Percentiles rank a stretch among this genome's conserved stretches.
Conservation (phyloP, 2,888 invertebrate species). For the Dysmachus trigonus region DNA sequence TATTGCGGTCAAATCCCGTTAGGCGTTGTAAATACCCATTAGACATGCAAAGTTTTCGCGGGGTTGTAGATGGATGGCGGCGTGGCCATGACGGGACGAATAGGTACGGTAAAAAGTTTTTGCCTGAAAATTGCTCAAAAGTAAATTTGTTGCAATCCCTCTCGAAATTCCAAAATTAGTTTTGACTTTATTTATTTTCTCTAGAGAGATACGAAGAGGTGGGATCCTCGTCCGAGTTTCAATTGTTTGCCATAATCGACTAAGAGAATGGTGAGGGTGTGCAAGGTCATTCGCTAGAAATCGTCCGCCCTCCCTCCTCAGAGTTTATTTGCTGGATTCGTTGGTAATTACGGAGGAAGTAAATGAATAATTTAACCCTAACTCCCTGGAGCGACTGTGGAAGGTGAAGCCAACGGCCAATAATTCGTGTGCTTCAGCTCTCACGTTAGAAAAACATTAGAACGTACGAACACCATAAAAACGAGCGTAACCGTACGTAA, state of each 20-base stretch:
- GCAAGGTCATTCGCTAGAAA: neutral
- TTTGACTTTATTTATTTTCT: neutral
- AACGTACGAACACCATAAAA: slow-evolving; percentile 16
- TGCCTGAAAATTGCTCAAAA: slow-evolving; percentile 9
- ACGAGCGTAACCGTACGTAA: neutral
- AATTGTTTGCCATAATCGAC: neutral
- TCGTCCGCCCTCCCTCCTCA: neutral
- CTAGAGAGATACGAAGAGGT: neutral
- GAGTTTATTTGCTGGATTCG: neutral
- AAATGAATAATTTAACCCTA: neutral
- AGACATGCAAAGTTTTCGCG: slow-evolving; percentile 35
- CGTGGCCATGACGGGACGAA: neutral
- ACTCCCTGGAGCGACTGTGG: neutral
- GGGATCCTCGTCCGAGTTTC: neutral
- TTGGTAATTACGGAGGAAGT: slow-evolving; percentile 8
- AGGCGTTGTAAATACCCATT: slow-evolving; percentile 26
- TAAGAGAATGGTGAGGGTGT: neutral
- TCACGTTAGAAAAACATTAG: slow-evolving; percentile 30
- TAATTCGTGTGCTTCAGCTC: neutral
- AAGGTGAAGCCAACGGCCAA: neutral
- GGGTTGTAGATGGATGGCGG: neutral
- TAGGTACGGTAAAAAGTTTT: neutral
- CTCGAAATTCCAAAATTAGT: slow-evolving; percentile 34
- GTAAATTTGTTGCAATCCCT: slow-evolving; percentile 24
- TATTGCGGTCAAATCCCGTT: slow-evolving; percentile 42